Evolutionary conservation across 2,888 invertebrate species (phyloP).

Genomic region (Dione vanillae): DNA sequence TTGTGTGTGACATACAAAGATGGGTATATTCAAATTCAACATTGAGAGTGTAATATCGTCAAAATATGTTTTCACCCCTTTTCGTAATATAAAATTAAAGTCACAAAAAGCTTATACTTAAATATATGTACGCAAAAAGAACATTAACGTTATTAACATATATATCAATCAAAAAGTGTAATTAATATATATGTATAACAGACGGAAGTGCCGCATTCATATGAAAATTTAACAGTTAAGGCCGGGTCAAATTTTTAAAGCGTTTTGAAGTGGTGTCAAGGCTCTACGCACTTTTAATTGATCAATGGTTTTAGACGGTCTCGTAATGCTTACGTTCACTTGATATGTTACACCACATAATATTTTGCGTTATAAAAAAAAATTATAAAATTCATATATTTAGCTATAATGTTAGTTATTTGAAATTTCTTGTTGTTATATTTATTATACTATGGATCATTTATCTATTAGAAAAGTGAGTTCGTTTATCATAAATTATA

Average conservation of each 20-base stretch:
- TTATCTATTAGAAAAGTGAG: no score
- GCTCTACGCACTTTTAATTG: constrained; percentile 35
- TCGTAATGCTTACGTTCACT: constrained; percentile 37
- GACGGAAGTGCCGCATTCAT: constrained; percentile 2
- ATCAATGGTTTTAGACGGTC: constrained; percentile 36
- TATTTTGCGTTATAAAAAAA: constrained; percentile 1
- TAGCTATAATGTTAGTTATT: no score
- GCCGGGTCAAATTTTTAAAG: constrained; percentile 27
- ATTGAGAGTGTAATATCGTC: no score
- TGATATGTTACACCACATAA: constrained; percentile 23
- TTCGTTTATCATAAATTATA: no score
- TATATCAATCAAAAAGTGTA: constrained; percentile 1
- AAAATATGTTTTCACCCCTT: no score
- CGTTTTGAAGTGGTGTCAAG: constrained; percentile 33
- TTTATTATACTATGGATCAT: no score
- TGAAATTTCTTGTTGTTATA: no score
- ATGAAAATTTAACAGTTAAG: constrained; percentile 17
- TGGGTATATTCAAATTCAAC: no score
- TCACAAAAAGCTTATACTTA: no score
- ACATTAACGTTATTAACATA: neutral
- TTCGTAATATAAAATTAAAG: no score
- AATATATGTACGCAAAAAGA: neutral
- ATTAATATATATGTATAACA: constrained; percentile 21
- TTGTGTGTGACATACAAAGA: no score
- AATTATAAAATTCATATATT: no score